Conservation (phyloP, 2,888 invertebrate species). For the Nephrotoma flavescens region DNA sequence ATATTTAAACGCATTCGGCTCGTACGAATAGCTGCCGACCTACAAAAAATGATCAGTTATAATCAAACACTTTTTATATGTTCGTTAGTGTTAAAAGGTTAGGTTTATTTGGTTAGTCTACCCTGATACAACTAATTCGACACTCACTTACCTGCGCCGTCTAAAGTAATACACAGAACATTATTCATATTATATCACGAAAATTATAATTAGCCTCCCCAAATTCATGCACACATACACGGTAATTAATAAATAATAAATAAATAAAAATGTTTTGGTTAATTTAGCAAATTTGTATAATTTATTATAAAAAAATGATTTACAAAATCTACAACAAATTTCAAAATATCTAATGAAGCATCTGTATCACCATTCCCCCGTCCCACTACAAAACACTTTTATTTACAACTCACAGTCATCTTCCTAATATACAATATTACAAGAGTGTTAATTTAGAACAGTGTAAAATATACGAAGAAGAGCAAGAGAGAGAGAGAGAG, state of each 20-base stretch:
- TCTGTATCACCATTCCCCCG: background rate
- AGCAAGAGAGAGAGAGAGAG: background rate
- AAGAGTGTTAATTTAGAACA: background rate
- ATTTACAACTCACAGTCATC: background rate
- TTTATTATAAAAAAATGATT: background rate
- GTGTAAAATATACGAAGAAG: background rate
- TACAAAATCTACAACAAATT: background rate
- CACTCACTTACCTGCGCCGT: background rate
- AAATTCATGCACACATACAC: background rate
- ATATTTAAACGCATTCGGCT: slow-evolving; percentile 74
- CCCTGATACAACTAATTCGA: background rate
- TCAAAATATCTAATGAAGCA: background rate
- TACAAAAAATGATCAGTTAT: slow-evolving; percentile 16
- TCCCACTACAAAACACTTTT: background rate
- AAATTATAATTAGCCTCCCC: background rate
- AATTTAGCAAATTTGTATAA: background rate
- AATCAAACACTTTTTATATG: background rate
- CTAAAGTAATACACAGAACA: background rate
- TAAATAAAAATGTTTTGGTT: background rate
- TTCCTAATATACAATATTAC: background rate
- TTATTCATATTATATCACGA: background rate
- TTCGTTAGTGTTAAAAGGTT: background rate
- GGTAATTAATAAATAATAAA: background rate
- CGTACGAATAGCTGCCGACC: slow-evolving; percentile 48
- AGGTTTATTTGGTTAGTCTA: background rate